A percentile compares a stretch with the other conserved stretches of the same genome.
Conservation (phyloP, 1,140 invertebrate genomes). For the Dendroctonus ponderosae region DNA sequence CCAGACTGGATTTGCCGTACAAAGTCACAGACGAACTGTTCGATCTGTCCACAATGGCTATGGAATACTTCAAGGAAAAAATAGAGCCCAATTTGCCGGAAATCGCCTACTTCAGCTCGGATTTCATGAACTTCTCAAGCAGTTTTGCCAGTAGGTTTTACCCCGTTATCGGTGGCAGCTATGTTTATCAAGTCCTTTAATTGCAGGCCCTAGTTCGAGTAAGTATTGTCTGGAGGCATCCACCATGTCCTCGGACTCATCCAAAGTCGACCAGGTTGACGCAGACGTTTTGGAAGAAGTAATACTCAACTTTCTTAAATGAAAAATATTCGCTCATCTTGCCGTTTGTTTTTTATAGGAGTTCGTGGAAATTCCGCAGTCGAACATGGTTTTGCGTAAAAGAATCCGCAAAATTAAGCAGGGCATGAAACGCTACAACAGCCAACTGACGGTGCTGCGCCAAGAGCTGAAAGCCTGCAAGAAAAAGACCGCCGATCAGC, state of each 20-base stretch:
- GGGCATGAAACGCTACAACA: constrained; percentile 85
- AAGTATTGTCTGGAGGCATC: constrained; percentile 54
- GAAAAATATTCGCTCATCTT: constrained; percentile 31
- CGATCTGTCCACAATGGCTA: constrained; percentile 88
- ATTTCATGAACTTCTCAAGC: constrained; percentile 72
- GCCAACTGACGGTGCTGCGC: constrained; percentile 70
- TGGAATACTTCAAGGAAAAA: constrained; percentile 90
- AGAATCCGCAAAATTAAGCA: constrained; percentile 83
- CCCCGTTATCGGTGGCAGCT: constrained; percentile 7
- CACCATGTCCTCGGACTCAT: constrained; percentile 25
- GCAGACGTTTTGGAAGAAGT: constrained; percentile 27
- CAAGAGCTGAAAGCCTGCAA: constrained; percentile 76
- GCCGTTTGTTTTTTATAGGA: constrained; percentile 49
- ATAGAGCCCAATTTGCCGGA: constrained; percentile 84
- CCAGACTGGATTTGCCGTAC: constrained; percentile 76
- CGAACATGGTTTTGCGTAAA: constrained; percentile 80
- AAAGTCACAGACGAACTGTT: constrained; percentile 90
- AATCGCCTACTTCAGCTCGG: constrained; percentile 81
- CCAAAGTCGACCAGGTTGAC: constrained; percentile 27
- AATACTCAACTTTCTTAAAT: too few relatives aligned
- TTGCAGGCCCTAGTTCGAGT: constrained; percentile 59
- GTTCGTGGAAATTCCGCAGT: constrained; percentile 65
- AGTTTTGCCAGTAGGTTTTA: constrained; percentile 49
- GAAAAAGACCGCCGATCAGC: constrained; percentile 75
- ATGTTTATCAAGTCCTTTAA: constrained; percentile 8